Percentiles rank a stretch among this genome's conserved stretches.
Conservation (phyloP, 2,888 invertebrate genomes). For the Eupithecia centaureata region DNA sequence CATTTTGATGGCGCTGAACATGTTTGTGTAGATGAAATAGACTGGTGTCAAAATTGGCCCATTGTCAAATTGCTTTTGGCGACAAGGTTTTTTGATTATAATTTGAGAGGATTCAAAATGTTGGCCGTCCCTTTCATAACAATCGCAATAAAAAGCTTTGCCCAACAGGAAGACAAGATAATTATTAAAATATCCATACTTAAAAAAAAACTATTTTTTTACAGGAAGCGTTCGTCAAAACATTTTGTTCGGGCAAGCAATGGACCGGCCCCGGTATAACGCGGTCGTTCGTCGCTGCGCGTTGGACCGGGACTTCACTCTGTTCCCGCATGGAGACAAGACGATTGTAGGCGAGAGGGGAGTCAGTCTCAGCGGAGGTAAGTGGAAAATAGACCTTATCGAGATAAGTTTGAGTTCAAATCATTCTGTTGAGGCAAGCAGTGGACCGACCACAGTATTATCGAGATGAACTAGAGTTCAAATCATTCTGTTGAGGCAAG, state of each 20-base stretch:
- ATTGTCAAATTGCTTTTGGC: too few species aligned
- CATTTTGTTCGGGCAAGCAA: slow-evolving; percentile 93
- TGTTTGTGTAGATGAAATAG: too few species aligned
- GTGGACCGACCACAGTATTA: slow-evolving; percentile 60
- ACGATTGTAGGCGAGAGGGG: slow-evolving; percentile 95
- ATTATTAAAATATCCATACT: neutral
- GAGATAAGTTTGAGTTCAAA: neutral
- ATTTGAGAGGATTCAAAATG: too few species aligned
- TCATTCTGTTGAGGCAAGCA: neutral
- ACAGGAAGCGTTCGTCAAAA: slow-evolving; percentile 93
- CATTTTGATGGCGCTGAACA: neutral
- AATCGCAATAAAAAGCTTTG: too few species aligned
- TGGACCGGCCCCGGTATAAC: slow-evolving; percentile 87
- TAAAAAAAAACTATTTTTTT: slow-evolving; percentile 7
- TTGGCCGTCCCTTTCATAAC: too few species aligned
- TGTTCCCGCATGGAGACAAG: slow-evolving; percentile 92
- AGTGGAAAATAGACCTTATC: slow-evolving; percentile 42
- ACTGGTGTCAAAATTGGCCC: too few species aligned
- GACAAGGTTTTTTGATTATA: too few species aligned
- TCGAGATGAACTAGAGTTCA: neutral
- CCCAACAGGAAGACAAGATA: neutral
- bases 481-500: neutral
- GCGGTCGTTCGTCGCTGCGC: slow-evolving; percentile 88
- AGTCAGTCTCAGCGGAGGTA: slow-evolving; percentile 91
- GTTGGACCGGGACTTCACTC: slow-evolving; percentile 88